Evolutionary conservation across 53 echinoderm and acorn worm species (phyloP).

Genomic region (Stichopus horrens): DNA sequence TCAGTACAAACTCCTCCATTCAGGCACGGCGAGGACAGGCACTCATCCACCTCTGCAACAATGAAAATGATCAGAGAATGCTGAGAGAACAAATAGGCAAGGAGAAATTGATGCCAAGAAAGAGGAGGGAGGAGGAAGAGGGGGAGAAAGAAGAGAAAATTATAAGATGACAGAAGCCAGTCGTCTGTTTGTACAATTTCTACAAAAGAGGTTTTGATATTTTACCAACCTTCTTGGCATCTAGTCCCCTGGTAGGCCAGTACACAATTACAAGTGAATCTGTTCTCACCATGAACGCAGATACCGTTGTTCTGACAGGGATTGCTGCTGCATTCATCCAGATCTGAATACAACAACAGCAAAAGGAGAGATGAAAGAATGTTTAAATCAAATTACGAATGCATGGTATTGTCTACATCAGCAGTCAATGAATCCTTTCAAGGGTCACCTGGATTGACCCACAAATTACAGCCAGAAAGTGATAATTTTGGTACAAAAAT

Average conservation of each 20-base stretch:
- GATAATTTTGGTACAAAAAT: too few species aligned
- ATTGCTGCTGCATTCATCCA: slow-evolving; percentile 42
- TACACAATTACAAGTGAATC: slow-evolving; percentile 21
- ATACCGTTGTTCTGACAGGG: slow-evolving; percentile 32
- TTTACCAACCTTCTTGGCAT: slow-evolving; percentile 7
- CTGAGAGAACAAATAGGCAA: not conserved
- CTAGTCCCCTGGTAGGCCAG: slow-evolving; percentile 8
- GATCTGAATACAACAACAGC: slow-evolving; percentile 6
- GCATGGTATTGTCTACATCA: too few species aligned
- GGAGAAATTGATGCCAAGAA: not conserved
- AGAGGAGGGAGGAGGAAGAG: not conserved
- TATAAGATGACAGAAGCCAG: too few species aligned
- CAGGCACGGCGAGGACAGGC: slow-evolving; percentile 33
- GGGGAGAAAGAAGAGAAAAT: too few species aligned
- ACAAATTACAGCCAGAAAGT: too few species aligned
- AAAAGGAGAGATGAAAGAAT: too few species aligned
- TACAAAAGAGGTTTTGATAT: too few species aligned
- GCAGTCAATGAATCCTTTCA: too few species aligned
- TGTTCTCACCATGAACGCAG: not conserved
- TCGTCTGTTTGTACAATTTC: too few species aligned
- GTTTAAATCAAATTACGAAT: too few species aligned
- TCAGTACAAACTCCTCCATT: slow-evolving; percentile 55
- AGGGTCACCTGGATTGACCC: too few species aligned
- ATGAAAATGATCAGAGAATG: not conserved
- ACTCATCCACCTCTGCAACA: slow-evolving; percentile 46